Evolutionary conservation across 2,888 invertebrate genomes (phyloP).

Genomic region (Hypselothyrea guttata): DNA sequence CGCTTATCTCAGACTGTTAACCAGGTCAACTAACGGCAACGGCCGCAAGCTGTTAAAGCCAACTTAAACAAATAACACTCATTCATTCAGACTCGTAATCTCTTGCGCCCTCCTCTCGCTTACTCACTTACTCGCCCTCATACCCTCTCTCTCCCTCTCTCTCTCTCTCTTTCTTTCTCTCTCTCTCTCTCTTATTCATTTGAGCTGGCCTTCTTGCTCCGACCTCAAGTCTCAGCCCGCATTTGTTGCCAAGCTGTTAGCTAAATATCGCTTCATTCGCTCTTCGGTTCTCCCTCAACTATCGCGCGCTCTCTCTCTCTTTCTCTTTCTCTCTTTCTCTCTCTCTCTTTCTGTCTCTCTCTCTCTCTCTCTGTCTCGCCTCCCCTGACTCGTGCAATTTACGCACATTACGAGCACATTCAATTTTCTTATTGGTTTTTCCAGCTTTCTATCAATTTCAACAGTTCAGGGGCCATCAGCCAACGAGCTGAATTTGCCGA

Average conservation of each 20-base stretch:
- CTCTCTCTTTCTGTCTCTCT: background rate
- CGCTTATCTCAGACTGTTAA: constrained; percentile 62
- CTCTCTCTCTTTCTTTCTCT: constrained; percentile 2
- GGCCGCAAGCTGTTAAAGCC: constrained; percentile 75
- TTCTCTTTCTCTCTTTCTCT: constrained; percentile 11
- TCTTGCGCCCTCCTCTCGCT: constrained; percentile 16
- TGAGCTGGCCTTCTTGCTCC: background rate
- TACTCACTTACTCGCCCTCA: constrained; percentile 2
- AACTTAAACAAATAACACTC: constrained; percentile 73
- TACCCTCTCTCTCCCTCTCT: background rate
- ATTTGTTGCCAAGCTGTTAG: constrained; percentile 13
- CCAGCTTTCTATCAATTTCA: constrained; percentile 53
- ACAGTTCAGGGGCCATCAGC: constrained; percentile 30
- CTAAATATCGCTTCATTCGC: background rate
- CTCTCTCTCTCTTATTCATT: no score
- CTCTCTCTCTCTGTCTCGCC: constrained; percentile 2
- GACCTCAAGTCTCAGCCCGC: constrained; percentile 13
- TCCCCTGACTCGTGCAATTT: constrained; percentile 27
- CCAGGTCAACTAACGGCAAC: constrained; percentile 77
- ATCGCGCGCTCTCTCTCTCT: background rate
- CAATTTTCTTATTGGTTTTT: constrained; percentile 58
- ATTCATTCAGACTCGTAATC: constrained; percentile 52
- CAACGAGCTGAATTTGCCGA: background rate
- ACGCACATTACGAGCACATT: constrained; percentile 58
- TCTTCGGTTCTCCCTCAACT: background rate